Evolutionary conservation across 2,113 vertebrate species (phyloP), one percentile per base, ranked within the genome.

Genomic region (Chelonoidis abingdonii): DNA sequence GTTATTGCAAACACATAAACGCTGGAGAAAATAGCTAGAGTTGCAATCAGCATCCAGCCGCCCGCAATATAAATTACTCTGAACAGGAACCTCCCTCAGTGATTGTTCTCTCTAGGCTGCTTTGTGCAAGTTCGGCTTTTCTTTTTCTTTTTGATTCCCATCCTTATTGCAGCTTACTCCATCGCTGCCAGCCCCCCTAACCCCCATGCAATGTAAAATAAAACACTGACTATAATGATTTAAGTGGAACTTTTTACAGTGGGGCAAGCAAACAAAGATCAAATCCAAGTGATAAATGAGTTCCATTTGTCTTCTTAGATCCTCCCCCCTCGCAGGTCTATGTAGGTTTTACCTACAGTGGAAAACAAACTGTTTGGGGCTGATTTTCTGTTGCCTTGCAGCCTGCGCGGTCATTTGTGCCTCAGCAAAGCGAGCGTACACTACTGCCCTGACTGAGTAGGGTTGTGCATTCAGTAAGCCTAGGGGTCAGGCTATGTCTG

Each of bases 31-130:
- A 91, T 80, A 17, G 44, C 87, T 1, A 12, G 69, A 88, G 87
- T 65, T 5, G 92, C 95, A 93, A 92, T 93, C 96, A 92, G 93
- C 0, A 17, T 44, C 86, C 91, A 92, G 44, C 93, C 5, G 79
- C 86, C 89, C 85, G 65, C 82, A 56, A 88, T 92, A 95, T 91
- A 95, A 83, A 92, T 82, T 31, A 83, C 53, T 38, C 19, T 14
- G 44, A 83, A 87, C 81, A 80, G 90, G 90, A 50, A 56, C 79
- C 79, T 52, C 52, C 79, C 84, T 31, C 31, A 14, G 21, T 31
- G 49, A 84, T 84, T 83, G 65, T 62, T 84, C 80, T 50, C 80
- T 89, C 47, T 90, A 78, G 41, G 44, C 24, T 65, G 44, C 53
- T n/a, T 53, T 59, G n/a, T 44, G 49, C 16, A 56, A 9, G 38